Evolutionary conservation across 1,140 invertebrate species (phyloP).

Genomic region (Drosophila kurseongensis): DNA sequence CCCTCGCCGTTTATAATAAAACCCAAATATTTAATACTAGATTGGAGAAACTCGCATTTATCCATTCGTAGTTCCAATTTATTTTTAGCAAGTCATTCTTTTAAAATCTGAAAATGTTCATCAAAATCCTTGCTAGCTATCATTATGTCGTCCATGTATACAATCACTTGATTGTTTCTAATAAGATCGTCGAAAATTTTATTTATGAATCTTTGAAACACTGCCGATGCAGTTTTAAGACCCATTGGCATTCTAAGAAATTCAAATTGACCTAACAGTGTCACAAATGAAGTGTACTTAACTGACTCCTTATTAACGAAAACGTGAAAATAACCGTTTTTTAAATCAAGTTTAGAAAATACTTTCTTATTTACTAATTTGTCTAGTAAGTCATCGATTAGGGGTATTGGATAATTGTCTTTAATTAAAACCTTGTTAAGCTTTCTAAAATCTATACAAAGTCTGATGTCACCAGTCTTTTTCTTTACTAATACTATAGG

Average conservation of each 20-base stretch:
- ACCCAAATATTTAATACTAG: constrained; percentile 5
- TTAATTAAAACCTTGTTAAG: too few relatives aligned
- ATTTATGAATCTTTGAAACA: not conserved
- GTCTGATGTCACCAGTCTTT: too few relatives aligned
- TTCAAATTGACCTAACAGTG: not conserved
- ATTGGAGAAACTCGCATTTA: constrained; percentile 16
- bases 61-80: not conserved
- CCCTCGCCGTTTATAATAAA: constrained; percentile 4
- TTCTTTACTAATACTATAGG: not conserved
- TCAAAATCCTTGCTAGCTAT: not conserved
- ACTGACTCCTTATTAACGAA: constrained; percentile 1
- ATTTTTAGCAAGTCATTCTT: constrained; percentile 1
- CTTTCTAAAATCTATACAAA: too few relatives aligned
- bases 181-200: constrained; percentile 11
- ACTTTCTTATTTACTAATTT: too few relatives aligned
- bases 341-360: too few relatives aligned
- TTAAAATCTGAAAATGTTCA: constrained; percentile 5
- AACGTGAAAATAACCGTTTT: too few relatives aligned
- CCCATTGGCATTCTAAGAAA: too few relatives aligned
- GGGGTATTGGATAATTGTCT: too few relatives aligned
- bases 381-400: too few relatives aligned
- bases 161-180: constrained; percentile 1
- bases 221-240: not conserved
- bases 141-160: constrained; percentile 15
- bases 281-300: constrained; percentile 1